Conservation (phyloP, 2,797 vertebrate genomes). For the Microchirus variegatus region DNA sequence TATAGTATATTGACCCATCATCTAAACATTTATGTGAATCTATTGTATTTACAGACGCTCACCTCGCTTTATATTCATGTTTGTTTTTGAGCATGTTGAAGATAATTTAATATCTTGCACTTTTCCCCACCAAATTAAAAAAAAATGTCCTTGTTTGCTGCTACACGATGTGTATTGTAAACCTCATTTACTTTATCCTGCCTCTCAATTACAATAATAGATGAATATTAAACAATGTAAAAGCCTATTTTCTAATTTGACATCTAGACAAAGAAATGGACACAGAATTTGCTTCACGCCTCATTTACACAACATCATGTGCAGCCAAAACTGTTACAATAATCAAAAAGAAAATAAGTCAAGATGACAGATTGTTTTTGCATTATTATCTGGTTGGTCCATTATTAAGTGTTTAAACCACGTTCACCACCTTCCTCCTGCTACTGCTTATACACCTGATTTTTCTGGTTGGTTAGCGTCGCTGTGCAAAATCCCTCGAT, state of each 20-base stretch:
- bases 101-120: not conserved
- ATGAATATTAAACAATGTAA: no score
- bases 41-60: no score
- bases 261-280: no score
- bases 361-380: not conserved
- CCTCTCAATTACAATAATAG: not conserved
- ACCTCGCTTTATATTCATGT: no score
- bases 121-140: constrained; percentile 9
- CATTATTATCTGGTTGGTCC: not conserved
- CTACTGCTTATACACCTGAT: constrained; percentile 43
- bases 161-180: constrained; percentile 59
- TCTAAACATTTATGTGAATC: no score
- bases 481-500: constrained; percentile 45
- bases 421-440: not conserved
- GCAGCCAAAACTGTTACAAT: no score
- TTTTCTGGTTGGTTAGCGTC: constrained; percentile 23
- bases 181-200: constrained; percentile 59
- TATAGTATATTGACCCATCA: no score
- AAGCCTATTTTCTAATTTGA: no score
- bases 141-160: constrained; percentile 56
- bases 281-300: no score
- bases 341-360: constrained; percentile 2
- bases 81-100: not conserved
- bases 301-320: no score
- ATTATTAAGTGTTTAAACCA: constrained; percentile 14